phyloP scores from a whole-genome alignment of 2,113 vertebrate species.

The Tenrec ecaudatus region DNA sequence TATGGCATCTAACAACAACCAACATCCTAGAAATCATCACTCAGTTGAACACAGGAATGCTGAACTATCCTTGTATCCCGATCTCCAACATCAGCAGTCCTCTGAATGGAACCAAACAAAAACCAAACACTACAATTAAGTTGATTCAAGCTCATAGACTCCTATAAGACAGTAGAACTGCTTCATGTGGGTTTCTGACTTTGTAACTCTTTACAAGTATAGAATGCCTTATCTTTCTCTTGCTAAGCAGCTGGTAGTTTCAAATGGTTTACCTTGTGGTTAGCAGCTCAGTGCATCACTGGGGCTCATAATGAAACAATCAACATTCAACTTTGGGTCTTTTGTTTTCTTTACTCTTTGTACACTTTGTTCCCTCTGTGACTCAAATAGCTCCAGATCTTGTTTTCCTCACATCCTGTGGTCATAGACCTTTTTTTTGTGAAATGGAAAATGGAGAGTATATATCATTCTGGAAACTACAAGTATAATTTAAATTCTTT shows the following conservation, averaged over 20 bases:
- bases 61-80: background rate
- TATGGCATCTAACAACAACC: too few relatives aligned
- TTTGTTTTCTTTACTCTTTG: conserved; percentile 45
- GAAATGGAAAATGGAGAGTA: background rate
- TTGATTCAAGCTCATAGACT: too few relatives aligned
- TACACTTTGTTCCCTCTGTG: conserved; percentile 17
- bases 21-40: background rate
- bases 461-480: background rate
- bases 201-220: too few relatives aligned
- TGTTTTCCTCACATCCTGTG: background rate
- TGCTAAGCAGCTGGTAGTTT: too few relatives aligned
- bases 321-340: background rate
- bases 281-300: too few relatives aligned
- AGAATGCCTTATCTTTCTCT: too few relatives aligned
- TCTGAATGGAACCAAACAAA: background rate
- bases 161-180: too few relatives aligned
- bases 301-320: background rate
- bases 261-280: too few relatives aligned
- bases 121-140: too few relatives aligned
- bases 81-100: background rate
- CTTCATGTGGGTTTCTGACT: too few relatives aligned
- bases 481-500: conserved; percentile 17
- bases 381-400: background rate
- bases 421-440: background rate
- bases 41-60: background rate